phyloP scores from a whole-genome alignment of 2,113 vertebrate species.

The Crotalus viridis region DNA sequence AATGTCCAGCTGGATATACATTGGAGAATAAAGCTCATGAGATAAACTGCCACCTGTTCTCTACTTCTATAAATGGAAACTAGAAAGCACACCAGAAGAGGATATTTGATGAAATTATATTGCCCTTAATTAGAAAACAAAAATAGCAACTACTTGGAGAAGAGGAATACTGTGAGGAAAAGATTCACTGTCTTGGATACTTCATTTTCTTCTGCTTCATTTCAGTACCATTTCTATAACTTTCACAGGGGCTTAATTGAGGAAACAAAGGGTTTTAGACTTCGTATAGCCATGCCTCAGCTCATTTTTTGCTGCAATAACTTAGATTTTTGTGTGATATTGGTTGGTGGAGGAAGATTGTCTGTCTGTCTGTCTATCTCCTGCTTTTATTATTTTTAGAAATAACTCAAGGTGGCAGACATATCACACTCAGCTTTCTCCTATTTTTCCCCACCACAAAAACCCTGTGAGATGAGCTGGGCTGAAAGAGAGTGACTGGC shows the following conservation, averaged over 20 bases:
- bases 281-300: background rate
- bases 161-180: background rate
- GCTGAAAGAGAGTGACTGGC: background rate
- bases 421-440: background rate
- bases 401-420: background rate
- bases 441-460: background rate
- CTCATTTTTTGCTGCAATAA: background rate
- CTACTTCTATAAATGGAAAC: background rate
- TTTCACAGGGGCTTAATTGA: background rate
- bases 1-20: background rate
- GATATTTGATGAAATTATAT: background rate
- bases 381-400: background rate
- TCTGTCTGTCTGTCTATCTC: background rate
- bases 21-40: background rate
- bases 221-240: background rate
- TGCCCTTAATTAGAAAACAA: background rate
- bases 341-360: background rate
- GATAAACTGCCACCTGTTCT: background rate
- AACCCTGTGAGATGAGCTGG: background rate
- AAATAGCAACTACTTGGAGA: background rate
- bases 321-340: too few relatives aligned
- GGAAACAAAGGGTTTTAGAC: background rate
- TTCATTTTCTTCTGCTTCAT: conserved; percentile 3
- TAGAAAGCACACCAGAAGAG: background rate
- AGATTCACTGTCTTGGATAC: background rate